A percentile compares a stretch with the other conserved stretches of the same genome.
Evolutionary conservation across 2,888 invertebrate genomes (phyloP).

Genomic region (Napeogenes inachia): DNA sequence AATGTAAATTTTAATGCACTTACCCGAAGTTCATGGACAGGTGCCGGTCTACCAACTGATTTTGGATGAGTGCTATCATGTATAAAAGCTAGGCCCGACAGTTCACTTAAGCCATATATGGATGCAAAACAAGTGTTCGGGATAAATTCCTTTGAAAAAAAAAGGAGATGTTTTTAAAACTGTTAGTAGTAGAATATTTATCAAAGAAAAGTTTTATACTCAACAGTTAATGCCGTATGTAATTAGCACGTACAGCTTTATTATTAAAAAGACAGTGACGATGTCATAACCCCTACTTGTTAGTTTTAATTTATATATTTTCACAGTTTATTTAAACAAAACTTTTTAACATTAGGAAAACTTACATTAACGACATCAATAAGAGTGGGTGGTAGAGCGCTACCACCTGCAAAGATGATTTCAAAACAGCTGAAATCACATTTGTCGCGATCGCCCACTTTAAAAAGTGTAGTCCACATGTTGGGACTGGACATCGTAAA

Average conservation of each 20-base stretch:
- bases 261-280: no score
- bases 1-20: not conserved
- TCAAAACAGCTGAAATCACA: constrained; percentile 55
- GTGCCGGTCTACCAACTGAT: constrained; percentile 49
- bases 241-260: no score
- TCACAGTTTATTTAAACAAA: no score
- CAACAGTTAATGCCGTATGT: no score
- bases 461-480: constrained; percentile 45
- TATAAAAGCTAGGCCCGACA: constrained; percentile 22
- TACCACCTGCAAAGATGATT: constrained; percentile 46
- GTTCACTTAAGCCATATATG: constrained; percentile 28
- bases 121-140: constrained; percentile 21
- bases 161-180: no score
- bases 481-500: constrained; percentile 43
- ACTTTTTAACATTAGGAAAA: no score
- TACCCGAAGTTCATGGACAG: constrained; percentile 48
- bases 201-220: no score
- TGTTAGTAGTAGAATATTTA: no score
- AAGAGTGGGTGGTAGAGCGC: constrained; percentile 42
- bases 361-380: constrained; percentile 44
- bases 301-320: no score
- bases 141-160: constrained; percentile 15
- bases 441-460: constrained; percentile 38
- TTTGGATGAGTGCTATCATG: constrained; percentile 27
- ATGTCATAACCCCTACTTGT: no score